These are phyloP conservation scores for Aphidius colemani DNA, from an alignment of 2,888 invertebrate species.

Conservation along the genomic window DNA sequence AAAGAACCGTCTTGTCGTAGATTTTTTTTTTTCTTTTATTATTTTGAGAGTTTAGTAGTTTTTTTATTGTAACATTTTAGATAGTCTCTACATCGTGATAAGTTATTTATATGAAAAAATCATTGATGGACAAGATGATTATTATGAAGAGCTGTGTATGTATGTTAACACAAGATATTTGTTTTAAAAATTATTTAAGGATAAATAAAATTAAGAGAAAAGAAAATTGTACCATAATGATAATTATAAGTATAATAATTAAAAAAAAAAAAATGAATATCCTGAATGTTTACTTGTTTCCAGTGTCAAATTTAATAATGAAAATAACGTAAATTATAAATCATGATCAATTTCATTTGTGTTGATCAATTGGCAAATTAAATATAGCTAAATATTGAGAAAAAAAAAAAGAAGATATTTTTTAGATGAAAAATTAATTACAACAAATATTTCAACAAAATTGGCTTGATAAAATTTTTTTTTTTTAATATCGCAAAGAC, in stretches of 20 bases:
- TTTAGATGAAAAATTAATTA: not conserved
- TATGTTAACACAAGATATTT: conserved; percentile 14
- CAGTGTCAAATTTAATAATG: not conserved
- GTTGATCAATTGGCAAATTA: not conserved
- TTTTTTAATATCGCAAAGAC: conserved; percentile 24
- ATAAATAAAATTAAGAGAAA: conserved; percentile 15
- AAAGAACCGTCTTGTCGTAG: not conserved
- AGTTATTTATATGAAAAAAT: conserved; percentile 20
- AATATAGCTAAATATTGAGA: not conserved
- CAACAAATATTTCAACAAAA: not conserved
- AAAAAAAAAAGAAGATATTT: not conserved
- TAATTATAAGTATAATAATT: conserved; percentile 24
- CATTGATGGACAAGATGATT: not conserved
- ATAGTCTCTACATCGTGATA: conserved; percentile 4
- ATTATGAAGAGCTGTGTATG: conserved; percentile 5
- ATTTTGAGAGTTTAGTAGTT: conserved; percentile 11
- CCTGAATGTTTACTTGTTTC: conserved; percentile 35
- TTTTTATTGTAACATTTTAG: conserved; percentile 12
- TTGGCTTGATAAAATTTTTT: conserved; percentile 9
- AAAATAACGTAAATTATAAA: conserved; percentile 3
- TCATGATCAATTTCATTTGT: not conserved
- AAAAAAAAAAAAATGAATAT: conserved; percentile 24
- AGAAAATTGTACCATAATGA: conserved; percentile 23
- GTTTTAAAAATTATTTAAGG: conserved; percentile 19
- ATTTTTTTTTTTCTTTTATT: conserved; percentile 14